These are phyloP conservation scores for Lordiphosa clarofinis DNA, from an alignment of 1,140 invertebrate species.

Conservation along the genomic window DNA sequence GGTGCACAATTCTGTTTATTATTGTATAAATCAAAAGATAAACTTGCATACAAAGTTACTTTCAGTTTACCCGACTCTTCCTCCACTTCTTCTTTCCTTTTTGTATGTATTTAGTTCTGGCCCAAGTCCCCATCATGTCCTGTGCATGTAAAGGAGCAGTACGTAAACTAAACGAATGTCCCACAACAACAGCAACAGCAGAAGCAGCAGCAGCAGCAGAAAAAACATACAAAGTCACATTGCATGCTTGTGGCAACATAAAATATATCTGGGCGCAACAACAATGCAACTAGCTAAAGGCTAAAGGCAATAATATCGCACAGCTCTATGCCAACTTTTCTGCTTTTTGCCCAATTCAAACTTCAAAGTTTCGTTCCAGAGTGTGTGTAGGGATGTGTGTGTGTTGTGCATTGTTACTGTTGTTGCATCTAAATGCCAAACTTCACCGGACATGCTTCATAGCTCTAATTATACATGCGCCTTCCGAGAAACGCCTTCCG, in stretches of 20 bases:
- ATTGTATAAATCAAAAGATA: slow-evolving; percentile 74
- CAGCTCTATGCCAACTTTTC: background rate
- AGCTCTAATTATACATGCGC: slow-evolving; percentile 77
- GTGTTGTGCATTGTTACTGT: slow-evolving; percentile 25
- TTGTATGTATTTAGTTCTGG: slow-evolving; percentile 6
- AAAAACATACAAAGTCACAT: slow-evolving; percentile 43
- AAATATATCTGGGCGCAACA: slow-evolving; percentile 59
- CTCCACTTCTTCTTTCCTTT: slow-evolving; percentile 1
- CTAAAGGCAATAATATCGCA: slow-evolving; percentile 7
- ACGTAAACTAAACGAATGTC: slow-evolving; percentile 42
- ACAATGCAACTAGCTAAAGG: slow-evolving; percentile 6
- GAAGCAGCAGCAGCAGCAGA: too few species aligned
- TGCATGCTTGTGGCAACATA: slow-evolving; percentile 70
- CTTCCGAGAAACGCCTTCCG: slow-evolving; percentile 68
- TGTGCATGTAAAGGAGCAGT: slow-evolving; percentile 48
- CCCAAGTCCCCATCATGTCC: slow-evolving; percentile 19
- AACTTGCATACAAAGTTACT: slow-evolving; percentile 50
- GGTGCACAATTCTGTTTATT: slow-evolving; percentile 66
- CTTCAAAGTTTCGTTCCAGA: slow-evolving; percentile 38
- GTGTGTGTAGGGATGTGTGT: slow-evolving; percentile 29
- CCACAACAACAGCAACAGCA: too few species aligned
- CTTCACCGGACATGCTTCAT: slow-evolving; percentile 77
- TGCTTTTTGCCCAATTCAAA: slow-evolving; percentile 11
- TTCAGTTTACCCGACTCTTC: slow-evolving; percentile 2
- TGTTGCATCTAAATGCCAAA: slow-evolving; percentile 74